Base-by-base conservation (phyloP, 2,888 invertebrate genomes). In the Leptinotarsa juncta region DNA sequence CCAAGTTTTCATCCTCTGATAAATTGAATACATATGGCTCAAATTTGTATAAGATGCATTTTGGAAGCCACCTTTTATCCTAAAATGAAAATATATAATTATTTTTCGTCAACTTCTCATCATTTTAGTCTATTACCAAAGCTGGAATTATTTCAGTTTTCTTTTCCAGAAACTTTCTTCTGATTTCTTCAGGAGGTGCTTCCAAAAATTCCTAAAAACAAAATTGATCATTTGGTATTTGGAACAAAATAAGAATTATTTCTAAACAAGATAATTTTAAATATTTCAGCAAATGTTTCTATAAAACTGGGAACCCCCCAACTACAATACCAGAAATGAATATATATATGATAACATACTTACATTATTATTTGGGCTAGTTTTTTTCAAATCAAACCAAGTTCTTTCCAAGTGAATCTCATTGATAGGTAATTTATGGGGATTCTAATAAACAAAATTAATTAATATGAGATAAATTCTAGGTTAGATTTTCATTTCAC, bases 351-450 rank as follows among this genome's bases (percentile, higher is more conserved):
- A 32, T 15, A 26, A 60, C 62, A 26, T 65, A 79, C 80, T 81
- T 77, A 84, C 84, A 68, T 81, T 67, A 67, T 79, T 73, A 69
- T 80, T 81, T 69, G 81, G 78, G 16, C 79, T 42, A 66, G 83
- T 80, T 72, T 78, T 81, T 53, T 78, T 81, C 71, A 83, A 77
- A 70, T 82, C 82, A 69, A 80, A 77, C 72, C 78, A 81, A 48
- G 77, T 80, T 74, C 81, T 81, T 72, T 87, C 86, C 67, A 88
- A 79, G 79, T 84, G 83, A 68, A 88, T 81, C 80, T 86, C 83
- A 81, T 91, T 91, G 67, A 91, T 88, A 1, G 92, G 91, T 78
- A 91, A 87, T 81, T 90, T 90, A 62, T 90, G 88, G 26, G 91
- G 90, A 84, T 93, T 92, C 92, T 93, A 84, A 83, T 87, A 88